These are phyloP conservation scores for Fregata magnificens DNA, from an alignment of 2,113 vertebrate species.

Conservation along the genomic window DNA sequence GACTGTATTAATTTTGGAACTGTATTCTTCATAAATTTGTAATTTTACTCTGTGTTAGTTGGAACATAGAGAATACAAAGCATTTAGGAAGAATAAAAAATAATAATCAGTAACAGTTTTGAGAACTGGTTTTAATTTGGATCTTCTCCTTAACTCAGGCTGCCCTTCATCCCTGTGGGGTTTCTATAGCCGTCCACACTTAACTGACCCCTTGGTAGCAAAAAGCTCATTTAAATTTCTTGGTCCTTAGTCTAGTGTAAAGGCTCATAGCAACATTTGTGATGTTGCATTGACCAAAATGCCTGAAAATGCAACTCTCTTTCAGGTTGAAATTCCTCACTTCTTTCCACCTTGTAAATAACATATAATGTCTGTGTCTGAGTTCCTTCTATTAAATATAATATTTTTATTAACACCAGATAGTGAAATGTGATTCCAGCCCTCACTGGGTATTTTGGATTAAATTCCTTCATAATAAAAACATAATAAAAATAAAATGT, in stretches of 20 bases:
- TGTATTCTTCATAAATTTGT: neutral
- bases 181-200: neutral
- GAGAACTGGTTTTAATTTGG: neutral
- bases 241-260: neutral
- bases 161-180: neutral
- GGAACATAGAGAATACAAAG: neutral
- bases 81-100: neutral
- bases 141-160: neutral
- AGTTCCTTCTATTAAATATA: neutral
- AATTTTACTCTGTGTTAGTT: neutral
- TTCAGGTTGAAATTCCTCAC: neutral
- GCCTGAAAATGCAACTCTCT: neutral
- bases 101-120: neutral
- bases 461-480: conserved; percentile 2
- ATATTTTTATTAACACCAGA: neutral
- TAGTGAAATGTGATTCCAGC: neutral
- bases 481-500: neutral
- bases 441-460: conserved; percentile 6
- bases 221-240: neutral
- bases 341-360: neutral
- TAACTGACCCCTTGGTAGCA: neutral
- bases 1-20: neutral
- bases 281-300: neutral
- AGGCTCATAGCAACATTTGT: neutral
- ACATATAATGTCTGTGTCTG: neutral